phyloP scores from a whole-genome alignment of 2,113 vertebrate species.

The Pachypanchax playfairii region DNA sequence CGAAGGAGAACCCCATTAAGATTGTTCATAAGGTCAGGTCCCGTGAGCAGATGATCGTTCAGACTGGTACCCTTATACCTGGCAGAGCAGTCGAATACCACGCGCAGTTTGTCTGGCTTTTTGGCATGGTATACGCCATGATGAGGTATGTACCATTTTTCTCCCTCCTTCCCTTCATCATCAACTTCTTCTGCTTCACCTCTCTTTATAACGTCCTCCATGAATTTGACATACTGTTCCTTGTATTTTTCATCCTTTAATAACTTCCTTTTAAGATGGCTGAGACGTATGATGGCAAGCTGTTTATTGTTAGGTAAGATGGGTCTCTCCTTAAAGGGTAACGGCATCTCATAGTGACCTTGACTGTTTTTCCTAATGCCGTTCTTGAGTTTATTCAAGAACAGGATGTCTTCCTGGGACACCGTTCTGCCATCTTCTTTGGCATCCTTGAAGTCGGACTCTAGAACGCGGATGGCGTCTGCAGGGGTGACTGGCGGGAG shows the following conservation, averaged over 20 bases:
- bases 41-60: too few species aligned
- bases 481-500: conserved; percentile 9
- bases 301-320: conserved; percentile 9
- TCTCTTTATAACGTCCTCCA: conserved; percentile 8
- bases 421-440: background rate
- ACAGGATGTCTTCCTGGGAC: conserved; percentile 5
- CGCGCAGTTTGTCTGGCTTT: background rate
- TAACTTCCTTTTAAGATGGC: conserved; percentile 16
- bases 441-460: conserved; percentile 17
- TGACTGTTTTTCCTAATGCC: background rate
- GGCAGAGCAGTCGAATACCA: conserved; percentile 12
- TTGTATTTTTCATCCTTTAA: conserved; percentile 7
- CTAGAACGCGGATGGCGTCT: background rate
- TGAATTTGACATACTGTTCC: background rate
- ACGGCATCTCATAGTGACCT: conserved; percentile 16
- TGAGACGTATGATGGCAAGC: background rate
- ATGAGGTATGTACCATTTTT: conserved; percentile 19
- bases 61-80: too few species aligned
- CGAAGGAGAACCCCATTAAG: too few species aligned
- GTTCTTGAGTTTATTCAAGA: conserved; percentile 1
- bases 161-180: conserved; percentile 9
- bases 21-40: too few species aligned
- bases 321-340: conserved; percentile 16
- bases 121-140: background rate
- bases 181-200: conserved; percentile 10